Base-by-base conservation (phyloP, 2,797 vertebrate genomes). In the Squalus acanthias region DNA sequence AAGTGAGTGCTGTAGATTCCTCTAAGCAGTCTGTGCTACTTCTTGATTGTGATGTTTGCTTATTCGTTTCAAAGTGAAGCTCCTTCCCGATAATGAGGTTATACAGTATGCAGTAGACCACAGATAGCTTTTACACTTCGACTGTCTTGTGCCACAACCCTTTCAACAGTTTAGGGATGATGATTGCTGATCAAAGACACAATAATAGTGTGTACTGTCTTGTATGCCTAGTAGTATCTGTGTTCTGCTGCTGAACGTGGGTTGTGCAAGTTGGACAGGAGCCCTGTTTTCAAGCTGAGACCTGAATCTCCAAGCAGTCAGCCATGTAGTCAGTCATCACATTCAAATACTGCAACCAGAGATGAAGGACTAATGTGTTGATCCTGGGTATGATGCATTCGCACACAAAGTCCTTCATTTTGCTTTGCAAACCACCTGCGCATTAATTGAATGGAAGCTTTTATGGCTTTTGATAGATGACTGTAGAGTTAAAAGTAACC, bases 361-460 rank as follows among this genome's bases (percentile, higher is more conserved):
- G n/a, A 39, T 69, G 91, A 93, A 93, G 17, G 10, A 9, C 8
- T 46, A 65, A 92, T 92, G n/a, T 39, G 33, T 69, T 69, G 91
- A 26, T 46, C 39, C 9, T 69, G 65, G 20, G 10, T 50, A 50
- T 85, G 82, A 85, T n/a, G 22, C 12, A 69, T 93, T 69, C 65
- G 69, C 8, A 20, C 2, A 93, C 65, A 26, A 67, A 69, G n/a
- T 46, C 65, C 65, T 69, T 69, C 33, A 69, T 93, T 69, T 85
- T 85, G 82, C 20, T 50, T 85, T 93, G 91, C 63, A 69, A 69
- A 93, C n/a, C 65, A 69, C 29, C 33, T 39, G 63, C n/a, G 17
- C 39, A 69, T 69, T 50, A 93, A 93, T 67, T 93, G 65, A 69
- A 69, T 93, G 63, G 91, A 93, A 69, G n/a, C 63, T 69, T 93